These are phyloP conservation scores for Dendrocincla tyrannina DNA, from an alignment of 2,797 vertebrate genomes.

Conservation along the genomic window DNA sequence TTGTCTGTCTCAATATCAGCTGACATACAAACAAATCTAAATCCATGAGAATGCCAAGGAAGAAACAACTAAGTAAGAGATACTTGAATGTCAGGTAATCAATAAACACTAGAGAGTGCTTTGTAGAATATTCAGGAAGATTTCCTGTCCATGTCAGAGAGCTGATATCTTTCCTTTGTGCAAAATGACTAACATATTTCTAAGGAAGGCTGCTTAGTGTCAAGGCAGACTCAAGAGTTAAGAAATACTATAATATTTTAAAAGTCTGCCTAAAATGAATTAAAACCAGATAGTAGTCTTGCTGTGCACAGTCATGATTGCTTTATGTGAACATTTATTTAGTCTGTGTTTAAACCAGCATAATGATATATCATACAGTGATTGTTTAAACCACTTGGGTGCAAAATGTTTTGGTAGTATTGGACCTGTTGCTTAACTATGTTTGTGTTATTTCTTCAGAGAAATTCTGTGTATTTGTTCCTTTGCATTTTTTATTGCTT, in stretches of 20 bases:
- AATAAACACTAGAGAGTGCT: not conserved
- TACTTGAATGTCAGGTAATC: not conserved
- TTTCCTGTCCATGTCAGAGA: not conserved
- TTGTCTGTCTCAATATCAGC: not conserved
- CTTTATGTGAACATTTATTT: constrained; percentile 13
- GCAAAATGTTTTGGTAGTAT: constrained; percentile 8
- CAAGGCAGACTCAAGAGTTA: not conserved
- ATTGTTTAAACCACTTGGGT: not conserved
- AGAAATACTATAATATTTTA: not conserved
- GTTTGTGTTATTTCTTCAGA: not conserved
- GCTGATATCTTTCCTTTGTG: not conserved
- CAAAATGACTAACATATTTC: not conserved
- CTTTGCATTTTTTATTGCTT: not conserved
- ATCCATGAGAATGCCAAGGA: not conserved
- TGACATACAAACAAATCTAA: not conserved
- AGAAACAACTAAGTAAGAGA: not conserved
- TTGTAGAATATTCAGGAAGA: not conserved
- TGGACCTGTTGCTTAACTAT: not conserved
- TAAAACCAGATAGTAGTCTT: constrained; percentile 1
- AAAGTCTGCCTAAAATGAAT: not conserved
- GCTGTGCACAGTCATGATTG: not conserved
- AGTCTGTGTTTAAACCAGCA: constrained; percentile 23
- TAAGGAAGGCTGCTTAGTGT: not conserved
- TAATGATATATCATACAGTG: not conserved
- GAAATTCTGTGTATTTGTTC: not conserved